Evolutionary conservation across 2,797 vertebrate genomes (phyloP).

Genomic region (Liasis olivaceus): DNA sequence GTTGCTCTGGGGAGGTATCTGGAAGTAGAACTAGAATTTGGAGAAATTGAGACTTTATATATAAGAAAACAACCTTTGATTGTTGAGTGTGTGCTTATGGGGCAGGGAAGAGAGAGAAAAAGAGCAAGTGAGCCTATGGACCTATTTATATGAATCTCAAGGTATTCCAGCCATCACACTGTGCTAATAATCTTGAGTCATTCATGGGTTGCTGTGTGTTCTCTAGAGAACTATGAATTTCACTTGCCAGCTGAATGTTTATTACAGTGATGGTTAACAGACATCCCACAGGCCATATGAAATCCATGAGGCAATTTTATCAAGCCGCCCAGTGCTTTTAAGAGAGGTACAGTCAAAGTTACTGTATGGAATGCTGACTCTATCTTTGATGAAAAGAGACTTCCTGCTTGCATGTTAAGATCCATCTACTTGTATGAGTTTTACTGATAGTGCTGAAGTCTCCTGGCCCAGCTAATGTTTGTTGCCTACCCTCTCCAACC

Average conservation of each 20-base stretch:
- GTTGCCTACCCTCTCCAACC: neutral
- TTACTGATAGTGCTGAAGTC: neutral
- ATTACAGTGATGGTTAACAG: constrained; percentile 1
- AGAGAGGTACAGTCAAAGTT: neutral
- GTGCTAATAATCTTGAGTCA: neutral
- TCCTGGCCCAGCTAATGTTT: neutral
- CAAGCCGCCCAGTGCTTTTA: neutral
- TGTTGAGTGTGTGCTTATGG: neutral
- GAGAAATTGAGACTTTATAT: neutral
- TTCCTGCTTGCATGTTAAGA: neutral
- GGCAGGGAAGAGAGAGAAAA: neutral
- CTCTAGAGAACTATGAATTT: constrained; percentile 13
- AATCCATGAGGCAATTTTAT: neutral
- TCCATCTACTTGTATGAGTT: neutral
- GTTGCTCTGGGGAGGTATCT: neutral
- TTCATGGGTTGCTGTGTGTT: neutral
- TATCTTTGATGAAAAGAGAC: neutral
- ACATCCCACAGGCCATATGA: neutral
- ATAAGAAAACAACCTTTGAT: neutral
- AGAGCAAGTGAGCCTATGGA: neutral
- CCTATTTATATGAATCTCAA: neutral
- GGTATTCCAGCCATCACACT: neutral
- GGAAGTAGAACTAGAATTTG: neutral
- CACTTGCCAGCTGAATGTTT: constrained; percentile 3
- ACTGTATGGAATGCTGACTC: neutral